phyloP scores from a whole-genome alignment of 2,797 vertebrate genomes.

The Gadopsis marmoratus region DNA sequence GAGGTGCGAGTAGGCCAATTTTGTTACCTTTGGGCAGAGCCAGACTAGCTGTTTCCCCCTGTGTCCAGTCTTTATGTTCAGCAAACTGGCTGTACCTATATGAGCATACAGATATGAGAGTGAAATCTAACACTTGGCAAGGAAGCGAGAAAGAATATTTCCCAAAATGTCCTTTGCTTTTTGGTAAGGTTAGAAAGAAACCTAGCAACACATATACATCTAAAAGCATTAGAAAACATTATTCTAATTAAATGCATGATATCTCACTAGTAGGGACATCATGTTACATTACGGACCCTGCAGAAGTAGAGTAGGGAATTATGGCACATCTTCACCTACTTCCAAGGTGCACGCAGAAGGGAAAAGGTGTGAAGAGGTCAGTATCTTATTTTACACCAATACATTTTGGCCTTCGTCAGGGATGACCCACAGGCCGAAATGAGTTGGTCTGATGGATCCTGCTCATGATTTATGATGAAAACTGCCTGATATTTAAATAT shows the following conservation, averaged over 20 bases:
- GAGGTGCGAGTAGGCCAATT: no score
- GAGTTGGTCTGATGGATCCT: background rate
- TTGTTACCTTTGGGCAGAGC: no score
- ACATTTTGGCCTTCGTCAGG: no score
- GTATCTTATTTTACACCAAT: no score
- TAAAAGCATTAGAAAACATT: background rate
- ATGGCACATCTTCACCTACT: background rate
- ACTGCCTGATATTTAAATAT: slow-evolving; percentile 9
- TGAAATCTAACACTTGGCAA: slow-evolving; percentile 5
- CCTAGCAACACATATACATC: background rate
- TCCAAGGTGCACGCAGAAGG: background rate
- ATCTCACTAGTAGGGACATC: background rate
- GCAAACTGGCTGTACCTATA: no score
- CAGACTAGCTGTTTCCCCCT: no score
- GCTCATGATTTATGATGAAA: slow-evolving; percentile 33
- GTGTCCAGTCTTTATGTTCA: no score
- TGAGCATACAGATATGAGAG: background rate
- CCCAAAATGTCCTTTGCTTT: slow-evolving; percentile 16
- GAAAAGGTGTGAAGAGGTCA: background rate
- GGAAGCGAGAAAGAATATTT: slow-evolving; percentile 6
- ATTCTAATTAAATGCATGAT: slow-evolving; percentile 14
- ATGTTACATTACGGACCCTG: slow-evolving; percentile 3
- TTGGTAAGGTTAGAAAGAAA: slow-evolving; percentile 15
- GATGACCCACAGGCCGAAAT: no score
- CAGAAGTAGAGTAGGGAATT: background rate